These are phyloP conservation scores for Triplophysa bombifrons DNA, from an alignment of 2,797 vertebrate species.

Conservation along the genomic window DNA sequence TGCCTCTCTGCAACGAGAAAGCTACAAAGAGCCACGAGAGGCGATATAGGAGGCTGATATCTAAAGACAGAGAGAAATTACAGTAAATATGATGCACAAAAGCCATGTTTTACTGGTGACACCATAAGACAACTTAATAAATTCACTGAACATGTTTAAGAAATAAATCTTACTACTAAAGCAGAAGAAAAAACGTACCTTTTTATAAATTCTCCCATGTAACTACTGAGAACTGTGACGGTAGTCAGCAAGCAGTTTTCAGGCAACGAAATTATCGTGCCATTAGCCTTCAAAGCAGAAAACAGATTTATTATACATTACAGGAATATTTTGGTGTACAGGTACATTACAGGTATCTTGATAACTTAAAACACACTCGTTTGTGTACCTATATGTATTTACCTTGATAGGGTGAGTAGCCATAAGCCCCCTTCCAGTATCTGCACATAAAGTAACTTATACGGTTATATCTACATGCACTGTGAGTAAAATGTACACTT, in stretches of 20 bases:
- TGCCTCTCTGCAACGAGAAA: slow-evolving; percentile 88
- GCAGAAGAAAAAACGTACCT: slow-evolving; percentile 69
- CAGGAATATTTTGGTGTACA: background rate
- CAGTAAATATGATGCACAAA: background rate
- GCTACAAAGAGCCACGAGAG: slow-evolving; percentile 84
- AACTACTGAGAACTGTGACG: slow-evolving; percentile 83
- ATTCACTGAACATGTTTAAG: background rate
- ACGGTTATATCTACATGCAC: background rate
- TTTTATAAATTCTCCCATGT: slow-evolving; percentile 81
- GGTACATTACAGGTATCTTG: too few relatives aligned
- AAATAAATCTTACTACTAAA: too few relatives aligned
- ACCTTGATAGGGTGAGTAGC: slow-evolving; percentile 80
- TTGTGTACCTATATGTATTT: slow-evolving; percentile 11
- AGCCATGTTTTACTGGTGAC: slow-evolving; percentile 4
- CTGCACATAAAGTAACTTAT: slow-evolving; percentile 65
- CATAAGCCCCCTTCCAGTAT: slow-evolving; percentile 89
- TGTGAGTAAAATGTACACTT: background rate
- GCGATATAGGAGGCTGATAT: slow-evolving; percentile 84
- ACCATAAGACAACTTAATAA: background rate
- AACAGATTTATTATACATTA: background rate
- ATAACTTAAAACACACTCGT: background rate
- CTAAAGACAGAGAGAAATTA: slow-evolving; percentile 64
- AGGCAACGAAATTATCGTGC: slow-evolving; percentile 86
- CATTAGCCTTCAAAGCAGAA: slow-evolving; percentile 67
- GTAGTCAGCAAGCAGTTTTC: slow-evolving; percentile 91